Percentiles rank a stretch among this genome's conserved stretches.
Conservation (phyloP, 2,888 invertebrate species). For the Ichneumon xanthorius region DNA sequence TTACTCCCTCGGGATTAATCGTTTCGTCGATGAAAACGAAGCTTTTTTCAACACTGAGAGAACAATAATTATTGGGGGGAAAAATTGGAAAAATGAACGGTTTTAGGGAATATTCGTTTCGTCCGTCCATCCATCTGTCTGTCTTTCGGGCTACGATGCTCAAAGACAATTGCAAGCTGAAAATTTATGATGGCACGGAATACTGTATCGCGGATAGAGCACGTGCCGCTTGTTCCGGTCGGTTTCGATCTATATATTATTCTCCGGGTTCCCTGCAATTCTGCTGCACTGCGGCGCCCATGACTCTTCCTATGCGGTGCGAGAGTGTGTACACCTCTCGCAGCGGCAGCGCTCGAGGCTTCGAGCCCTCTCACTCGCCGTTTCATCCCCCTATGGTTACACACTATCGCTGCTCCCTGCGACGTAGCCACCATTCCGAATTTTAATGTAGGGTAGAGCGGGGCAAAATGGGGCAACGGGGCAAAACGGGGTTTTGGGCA, state of each 20-base stretch:
- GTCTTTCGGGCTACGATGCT: background rate
- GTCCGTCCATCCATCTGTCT: background rate
- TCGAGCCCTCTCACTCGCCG: slow-evolving; percentile 12
- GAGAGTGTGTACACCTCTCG: slow-evolving; percentile 7
- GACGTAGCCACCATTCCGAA: background rate
- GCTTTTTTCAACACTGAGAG: background rate
- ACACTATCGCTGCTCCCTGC: background rate
- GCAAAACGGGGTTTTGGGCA: no score
- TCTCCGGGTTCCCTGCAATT: slow-evolving; percentile 71
- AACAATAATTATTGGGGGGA: background rate
- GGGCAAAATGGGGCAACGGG: no score
- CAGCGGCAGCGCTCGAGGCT: slow-evolving; percentile 28
- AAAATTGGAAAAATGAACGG: background rate
- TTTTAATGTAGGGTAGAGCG: no score
- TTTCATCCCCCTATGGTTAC: background rate
- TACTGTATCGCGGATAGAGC: slow-evolving; percentile 4
- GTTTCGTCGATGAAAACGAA: background rate
- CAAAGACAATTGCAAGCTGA: background rate
- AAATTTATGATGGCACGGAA: background rate
- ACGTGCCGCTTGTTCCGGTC: background rate
- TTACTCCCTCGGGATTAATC: background rate
- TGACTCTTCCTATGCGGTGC: slow-evolving; percentile 76
- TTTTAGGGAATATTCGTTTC: background rate
- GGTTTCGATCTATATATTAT: slow-evolving; percentile 25
- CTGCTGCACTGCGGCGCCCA: slow-evolving; percentile 78